Evolutionary conservation across 2,113 vertebrate species (phyloP), one percentile per base, ranked within the genome.

Genomic region (Dissostichus mawsoni): DNA sequence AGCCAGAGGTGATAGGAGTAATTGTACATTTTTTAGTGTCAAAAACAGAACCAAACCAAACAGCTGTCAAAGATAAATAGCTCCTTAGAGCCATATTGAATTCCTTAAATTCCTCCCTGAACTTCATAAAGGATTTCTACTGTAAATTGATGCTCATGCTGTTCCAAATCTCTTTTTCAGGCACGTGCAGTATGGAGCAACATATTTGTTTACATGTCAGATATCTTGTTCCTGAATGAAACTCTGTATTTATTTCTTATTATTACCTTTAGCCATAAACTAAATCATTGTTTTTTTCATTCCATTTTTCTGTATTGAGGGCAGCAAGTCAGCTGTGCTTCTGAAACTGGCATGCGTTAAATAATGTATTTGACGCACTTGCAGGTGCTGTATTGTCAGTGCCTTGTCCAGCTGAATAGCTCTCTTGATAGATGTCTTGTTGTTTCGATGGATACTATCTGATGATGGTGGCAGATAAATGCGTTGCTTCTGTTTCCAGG

Each of bases 341-440:
- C 45, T 47, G 14, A 70, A 8, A 47, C 2, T 33, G 23, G 10
- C 7, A n/a, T 18, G 20, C 4, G n/a, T n/a, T 45, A 36, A 18
- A 61, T 41, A 41, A 13, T 76, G 81, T 41, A 52, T 79, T 68
- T 71, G 50, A 69, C 68, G 52, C 56, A 59, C 50, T 45, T 57
- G 76, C 88, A 78, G 80, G 52, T 78, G 62, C 25, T 71, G 13
- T 41, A 25, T 73, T 79, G 63, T 47, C 10, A n/a, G 20, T 45
- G 18, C 17, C 29, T 74, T 63, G 36, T 68, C 69, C 59, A 29
- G 14, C 41, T 66, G 61, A 83, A 80, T 47, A 53, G 48, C 29
- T 18, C 41, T 56, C 1, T 9, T 53, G 17, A 66, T 7, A 80
- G 44, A 48, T 69, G 45, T 53, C 12, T 61, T 52, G 41, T 25